Conservation (phyloP, 2,797 vertebrate species). For the Eidolon dupreanum region DNA sequence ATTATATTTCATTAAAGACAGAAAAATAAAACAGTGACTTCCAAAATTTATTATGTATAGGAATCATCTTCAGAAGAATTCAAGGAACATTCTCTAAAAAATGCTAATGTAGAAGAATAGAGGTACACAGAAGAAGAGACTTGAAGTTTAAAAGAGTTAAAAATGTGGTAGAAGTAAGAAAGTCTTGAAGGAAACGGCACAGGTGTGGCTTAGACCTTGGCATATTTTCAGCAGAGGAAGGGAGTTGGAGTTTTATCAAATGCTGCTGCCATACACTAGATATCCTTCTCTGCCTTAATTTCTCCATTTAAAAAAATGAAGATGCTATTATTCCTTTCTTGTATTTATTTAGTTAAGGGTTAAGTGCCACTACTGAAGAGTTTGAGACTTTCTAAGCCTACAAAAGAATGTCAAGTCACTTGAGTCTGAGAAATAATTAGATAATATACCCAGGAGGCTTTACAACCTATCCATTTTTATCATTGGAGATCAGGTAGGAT, state of each 20-base stretch:
- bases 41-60: background rate
- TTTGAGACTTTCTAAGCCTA: background rate
- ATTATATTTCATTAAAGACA: too few species aligned
- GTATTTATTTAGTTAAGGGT: background rate
- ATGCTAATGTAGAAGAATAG: background rate
- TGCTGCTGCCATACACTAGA: background rate
- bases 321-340: background rate
- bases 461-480: background rate
- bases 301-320: background rate
- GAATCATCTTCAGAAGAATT: background rate
- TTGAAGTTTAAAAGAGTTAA: background rate
- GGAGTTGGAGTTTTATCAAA: background rate
- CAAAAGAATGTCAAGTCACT: background rate
- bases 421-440: background rate
- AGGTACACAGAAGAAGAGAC: background rate
- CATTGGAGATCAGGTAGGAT: background rate
- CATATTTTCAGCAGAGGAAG: background rate
- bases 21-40: background rate
- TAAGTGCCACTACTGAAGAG: background rate
- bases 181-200: background rate
- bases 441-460: background rate
- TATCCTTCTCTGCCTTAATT: background rate
- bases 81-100: background rate
- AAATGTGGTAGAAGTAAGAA: background rate
- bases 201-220: background rate